Evolutionary conservation across 2,888 invertebrate species (phyloP), one percentile per base, ranked within the genome.

Genomic region (Tetropium fuscum): DNA sequence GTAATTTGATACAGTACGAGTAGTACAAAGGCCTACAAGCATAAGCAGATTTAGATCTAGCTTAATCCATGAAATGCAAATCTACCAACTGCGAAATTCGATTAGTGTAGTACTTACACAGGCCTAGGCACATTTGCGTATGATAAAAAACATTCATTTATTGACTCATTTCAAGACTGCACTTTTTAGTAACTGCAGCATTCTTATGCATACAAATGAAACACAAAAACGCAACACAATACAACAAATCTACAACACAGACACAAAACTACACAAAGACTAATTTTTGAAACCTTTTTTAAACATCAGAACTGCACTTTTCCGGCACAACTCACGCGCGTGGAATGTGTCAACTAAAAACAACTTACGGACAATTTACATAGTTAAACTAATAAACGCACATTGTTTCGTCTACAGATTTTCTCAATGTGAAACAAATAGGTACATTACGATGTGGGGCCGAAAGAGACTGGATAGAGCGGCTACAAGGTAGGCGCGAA

Each of bases 371-470:
- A 36, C n/a, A 44, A 27, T 22, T 20, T 16, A 3, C 22, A 15
- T 15, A 48, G 15, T 48, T 36, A 6, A 36, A 22, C 13, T 22
- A 44, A 36, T 32, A 34, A 36, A n/a, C 15, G 20, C 27, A 34
- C 22, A 36, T 25, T 18, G 19, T 18, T 27, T 25, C 38, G 15
- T 27, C 15, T 13, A 27, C 16, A 27, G 19, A 10, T 11, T 18
- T 30, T 16, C 16, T n/a, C 16, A 13, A 25, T 8, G 45, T 16
- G n/a, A 44, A 18, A 34, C 27, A 40, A 25, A 27, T 22, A n/a
- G n/a, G 15, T 47, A 45, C 43, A 55, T 38, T 25, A 56, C 55
- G 53, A 43, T 53, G 40, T 47, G 44, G 43, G 51, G 47, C 57
- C 51, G 32, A 22, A 38, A 48, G 27, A 53, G 41, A 40, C 30